These are phyloP conservation scores for Aix galericulata DNA, from an alignment of 2,113 vertebrate species.

Conservation along the genomic window DNA sequence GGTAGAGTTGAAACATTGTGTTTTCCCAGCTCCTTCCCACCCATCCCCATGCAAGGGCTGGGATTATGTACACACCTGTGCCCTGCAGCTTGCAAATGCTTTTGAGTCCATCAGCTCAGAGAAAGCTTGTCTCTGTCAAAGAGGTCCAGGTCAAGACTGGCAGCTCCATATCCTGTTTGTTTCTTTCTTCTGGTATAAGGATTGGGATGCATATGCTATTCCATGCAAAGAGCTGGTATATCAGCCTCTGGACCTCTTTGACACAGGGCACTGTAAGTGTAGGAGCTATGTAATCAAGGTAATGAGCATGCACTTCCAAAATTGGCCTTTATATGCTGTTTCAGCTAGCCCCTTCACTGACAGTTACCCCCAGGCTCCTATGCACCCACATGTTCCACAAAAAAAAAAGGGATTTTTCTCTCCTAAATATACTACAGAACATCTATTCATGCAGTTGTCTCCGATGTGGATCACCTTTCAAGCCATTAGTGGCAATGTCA, in stretches of 20 bases:
- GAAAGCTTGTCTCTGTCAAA: not conserved
- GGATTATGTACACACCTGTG: rapidly evolving
- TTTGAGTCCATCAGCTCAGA: not conserved
- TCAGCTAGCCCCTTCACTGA: not conserved
- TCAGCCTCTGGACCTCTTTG: not conserved
- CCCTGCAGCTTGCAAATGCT: not conserved
- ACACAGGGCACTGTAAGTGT: not conserved
- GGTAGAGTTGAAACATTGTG: not conserved
- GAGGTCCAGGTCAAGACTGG: not conserved
- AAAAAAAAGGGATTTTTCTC: not conserved
- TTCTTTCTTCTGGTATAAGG: not conserved
- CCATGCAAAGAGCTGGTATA: not conserved
- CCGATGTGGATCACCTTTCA: not conserved
- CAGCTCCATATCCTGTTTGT: not conserved
- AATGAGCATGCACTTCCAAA: not conserved
- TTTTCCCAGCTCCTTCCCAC: not conserved
- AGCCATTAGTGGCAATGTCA: rapidly evolving
- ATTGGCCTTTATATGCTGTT: not conserved
- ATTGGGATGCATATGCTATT: not conserved
- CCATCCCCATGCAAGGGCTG: not conserved
- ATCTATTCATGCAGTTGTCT: not conserved
- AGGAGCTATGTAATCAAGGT: not conserved
- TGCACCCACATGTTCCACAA: not conserved
- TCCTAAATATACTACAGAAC: not conserved
- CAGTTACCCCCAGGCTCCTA: not conserved